Conservation (phyloP, 2,797 vertebrate genomes). For the Leptoclinus maculatus region DNA sequence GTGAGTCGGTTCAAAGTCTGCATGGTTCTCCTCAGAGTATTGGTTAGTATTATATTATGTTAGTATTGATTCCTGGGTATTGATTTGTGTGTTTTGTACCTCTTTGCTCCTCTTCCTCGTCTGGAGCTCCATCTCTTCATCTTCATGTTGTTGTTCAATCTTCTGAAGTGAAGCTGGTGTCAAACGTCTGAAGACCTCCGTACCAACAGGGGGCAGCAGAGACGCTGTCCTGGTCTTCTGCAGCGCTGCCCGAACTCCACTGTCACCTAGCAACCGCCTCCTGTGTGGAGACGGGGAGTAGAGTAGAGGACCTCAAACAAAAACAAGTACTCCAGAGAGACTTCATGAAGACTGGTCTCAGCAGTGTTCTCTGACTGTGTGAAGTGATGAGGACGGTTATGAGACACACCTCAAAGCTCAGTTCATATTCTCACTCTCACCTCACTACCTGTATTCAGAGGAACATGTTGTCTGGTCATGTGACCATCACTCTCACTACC, state of each 20-base stretch:
- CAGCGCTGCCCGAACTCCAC: slow-evolving; percentile 54
- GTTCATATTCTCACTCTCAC: too few species aligned
- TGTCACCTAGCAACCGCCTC: slow-evolving; percentile 59
- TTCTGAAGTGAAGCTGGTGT: slow-evolving; percentile 85
- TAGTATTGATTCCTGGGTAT: too few species aligned
- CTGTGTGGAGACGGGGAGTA: slow-evolving; percentile 15
- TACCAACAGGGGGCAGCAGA: slow-evolving; percentile 83
- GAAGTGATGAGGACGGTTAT: not conserved
- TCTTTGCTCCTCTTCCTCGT: slow-evolving; percentile 15
- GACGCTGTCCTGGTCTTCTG: slow-evolving; percentile 85
- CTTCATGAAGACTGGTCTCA: too few species aligned
- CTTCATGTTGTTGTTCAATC: slow-evolving; percentile 75
- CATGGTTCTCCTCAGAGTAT: too few species aligned
- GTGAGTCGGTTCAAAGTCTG: too few species aligned
- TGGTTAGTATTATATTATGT: too few species aligned
- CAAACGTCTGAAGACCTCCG: slow-evolving; percentile 87
- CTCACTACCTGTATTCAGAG: too few species aligned
- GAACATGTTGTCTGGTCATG: too few species aligned
- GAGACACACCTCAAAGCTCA: too few species aligned
- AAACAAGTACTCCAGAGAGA: not conserved
- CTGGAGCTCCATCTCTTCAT: not conserved
- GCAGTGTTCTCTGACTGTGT: not conserved
- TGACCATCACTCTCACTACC: too few species aligned
- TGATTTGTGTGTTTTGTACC: slow-evolving; percentile 24
- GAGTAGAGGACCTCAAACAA: not conserved